Evolutionary conservation across 2,888 invertebrate species (phyloP).

Genomic region (Caenorhabditis sp.): DNA sequence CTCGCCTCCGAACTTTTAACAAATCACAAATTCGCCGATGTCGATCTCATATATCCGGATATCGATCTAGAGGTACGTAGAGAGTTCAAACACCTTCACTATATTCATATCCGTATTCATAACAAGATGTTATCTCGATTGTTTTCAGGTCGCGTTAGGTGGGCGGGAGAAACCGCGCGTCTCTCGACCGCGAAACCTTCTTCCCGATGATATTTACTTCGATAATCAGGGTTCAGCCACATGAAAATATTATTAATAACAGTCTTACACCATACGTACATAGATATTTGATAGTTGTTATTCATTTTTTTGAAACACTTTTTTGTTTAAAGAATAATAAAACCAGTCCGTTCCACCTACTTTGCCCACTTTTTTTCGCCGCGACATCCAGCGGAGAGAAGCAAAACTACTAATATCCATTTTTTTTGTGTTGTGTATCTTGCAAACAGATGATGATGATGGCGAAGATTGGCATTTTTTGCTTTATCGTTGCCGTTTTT

Average conservation of each 20-base stretch:
- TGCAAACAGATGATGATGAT: not conserved
- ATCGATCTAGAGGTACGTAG: conserved; percentile 62
- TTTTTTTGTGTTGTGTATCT: not conserved
- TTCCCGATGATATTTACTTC: conserved; percentile 68
- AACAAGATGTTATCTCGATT: not conserved
- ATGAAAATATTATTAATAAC: conserved; percentile 4
- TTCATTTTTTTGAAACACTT: not conserved
- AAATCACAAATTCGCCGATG: conserved; percentile 63
- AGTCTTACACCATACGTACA: not conserved
- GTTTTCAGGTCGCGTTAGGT: conserved; percentile 61
- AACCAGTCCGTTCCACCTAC: not conserved
- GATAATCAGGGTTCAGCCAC: conserved; percentile 67
- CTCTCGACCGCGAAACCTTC: conserved; percentile 61
- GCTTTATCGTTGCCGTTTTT: not conserved
- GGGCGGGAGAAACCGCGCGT: conserved; percentile 56
- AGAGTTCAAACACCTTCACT: not conserved
- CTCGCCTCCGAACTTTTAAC: conserved; percentile 62
- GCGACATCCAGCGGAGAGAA: conserved; percentile 3
- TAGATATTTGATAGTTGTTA: not conserved
- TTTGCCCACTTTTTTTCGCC: not conserved
- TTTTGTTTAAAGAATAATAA: not conserved
- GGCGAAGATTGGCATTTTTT: not conserved
- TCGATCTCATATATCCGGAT: conserved; percentile 69
- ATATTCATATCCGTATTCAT: conserved; percentile 2
- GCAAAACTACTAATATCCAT: not conserved